Conservation (phyloP, 2,113 vertebrate species). For the Stomatorhinus ivindoensis region DNA sequence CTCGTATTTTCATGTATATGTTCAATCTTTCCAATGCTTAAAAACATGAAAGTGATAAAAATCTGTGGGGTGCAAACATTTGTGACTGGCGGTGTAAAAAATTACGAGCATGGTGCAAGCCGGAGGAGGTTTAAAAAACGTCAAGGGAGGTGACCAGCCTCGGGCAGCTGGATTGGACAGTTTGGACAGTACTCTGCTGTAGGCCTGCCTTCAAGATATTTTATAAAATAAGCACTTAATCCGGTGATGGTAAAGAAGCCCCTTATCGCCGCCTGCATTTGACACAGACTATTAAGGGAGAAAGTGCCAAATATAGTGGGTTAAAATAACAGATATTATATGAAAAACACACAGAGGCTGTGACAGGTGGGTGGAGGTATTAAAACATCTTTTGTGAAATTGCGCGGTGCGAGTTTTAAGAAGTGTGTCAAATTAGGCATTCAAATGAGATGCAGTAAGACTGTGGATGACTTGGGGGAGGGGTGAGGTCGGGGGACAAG, state of each 20-base stretch:
- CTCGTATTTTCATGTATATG: too few relatives aligned
- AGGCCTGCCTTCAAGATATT: not conserved
- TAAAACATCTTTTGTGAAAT: not conserved
- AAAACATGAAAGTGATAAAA: too few relatives aligned
- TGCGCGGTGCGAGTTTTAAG: not conserved
- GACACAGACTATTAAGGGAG: not conserved
- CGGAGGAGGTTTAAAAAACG: not conserved
- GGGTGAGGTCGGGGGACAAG: not conserved
- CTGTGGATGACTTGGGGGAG: not conserved
- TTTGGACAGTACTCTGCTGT: not conserved
- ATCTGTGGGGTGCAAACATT: too few relatives aligned
- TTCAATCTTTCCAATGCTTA: too few relatives aligned
- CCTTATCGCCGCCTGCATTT: not conserved
- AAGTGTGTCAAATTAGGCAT: not conserved
- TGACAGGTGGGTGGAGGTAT: not conserved
- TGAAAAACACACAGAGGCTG: not conserved
- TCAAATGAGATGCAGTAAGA: not conserved
- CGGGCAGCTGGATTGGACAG: not conserved
- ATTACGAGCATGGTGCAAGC: not conserved
- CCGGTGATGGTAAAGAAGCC: not conserved
- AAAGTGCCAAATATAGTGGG: not conserved
- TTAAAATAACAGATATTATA: not conserved
- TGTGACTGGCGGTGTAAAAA: not conserved
- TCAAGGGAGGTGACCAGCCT: not conserved
- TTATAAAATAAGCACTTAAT: not conserved